phyloP scores from a whole-genome alignment of 64 coral and sea anemone species.

The Dendrophyllia cribrosa region DNA sequence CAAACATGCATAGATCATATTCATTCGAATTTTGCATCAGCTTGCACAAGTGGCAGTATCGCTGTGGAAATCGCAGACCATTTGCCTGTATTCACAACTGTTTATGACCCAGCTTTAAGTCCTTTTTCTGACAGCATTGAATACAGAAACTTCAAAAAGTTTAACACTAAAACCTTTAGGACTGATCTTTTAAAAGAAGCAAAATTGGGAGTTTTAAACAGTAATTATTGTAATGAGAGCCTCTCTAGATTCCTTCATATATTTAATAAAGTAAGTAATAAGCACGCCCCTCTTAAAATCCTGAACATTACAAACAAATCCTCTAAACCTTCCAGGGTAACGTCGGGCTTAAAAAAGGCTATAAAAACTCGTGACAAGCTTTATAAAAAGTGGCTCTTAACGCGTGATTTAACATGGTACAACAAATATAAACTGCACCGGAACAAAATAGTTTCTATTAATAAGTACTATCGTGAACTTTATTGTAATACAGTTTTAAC shows the following conservation, averaged over 20 bases:
- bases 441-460: slow-evolving; percentile 55
- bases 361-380: slow-evolving; percentile 47
- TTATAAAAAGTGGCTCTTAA: slow-evolving; percentile 62
- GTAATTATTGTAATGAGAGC: slow-evolving; percentile 8
- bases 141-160: slow-evolving; percentile 24
- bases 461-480: slow-evolving; percentile 57
- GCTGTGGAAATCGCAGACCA: slow-evolving; percentile 23
- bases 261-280: slow-evolving; percentile 54
- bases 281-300: slow-evolving; percentile 45
- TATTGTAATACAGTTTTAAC: slow-evolving; percentile 57
- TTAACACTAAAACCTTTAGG: not conserved
- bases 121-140: slow-evolving; percentile 21
- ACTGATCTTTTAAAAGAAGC: not conserved
- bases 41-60: slow-evolving; percentile 29
- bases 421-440: slow-evolving; percentile 30
- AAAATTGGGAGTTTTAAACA: not conserved
- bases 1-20: slow-evolving; percentile 44
- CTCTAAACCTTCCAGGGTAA: slow-evolving; percentile 52
- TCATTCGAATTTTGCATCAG: slow-evolving; percentile 2
- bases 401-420: not conserved
- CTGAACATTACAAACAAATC: slow-evolving; percentile 28
- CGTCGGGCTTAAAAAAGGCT: slow-evolving; percentile 30
- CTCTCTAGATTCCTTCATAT: slow-evolving; percentile 54
- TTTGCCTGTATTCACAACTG: not conserved
- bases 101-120: not conserved